These are phyloP conservation scores for Acromyrmex echinatior DNA, from an alignment of 1,140 invertebrate genomes.

Conservation along the genomic window DNA sequence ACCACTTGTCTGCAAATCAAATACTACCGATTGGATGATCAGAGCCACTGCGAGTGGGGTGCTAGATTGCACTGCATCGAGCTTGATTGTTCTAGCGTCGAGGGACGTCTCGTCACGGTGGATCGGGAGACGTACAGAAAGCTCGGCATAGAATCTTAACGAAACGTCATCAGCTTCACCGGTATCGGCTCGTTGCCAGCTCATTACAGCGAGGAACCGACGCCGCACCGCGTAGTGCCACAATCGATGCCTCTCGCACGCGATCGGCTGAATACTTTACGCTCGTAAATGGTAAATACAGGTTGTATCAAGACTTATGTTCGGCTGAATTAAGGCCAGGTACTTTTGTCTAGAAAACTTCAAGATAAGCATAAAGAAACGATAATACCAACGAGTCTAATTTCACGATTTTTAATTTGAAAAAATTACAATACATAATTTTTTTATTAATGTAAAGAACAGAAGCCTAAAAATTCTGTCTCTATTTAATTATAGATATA, in stretches of 20 bases:
- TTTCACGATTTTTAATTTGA: conserved; percentile 7
- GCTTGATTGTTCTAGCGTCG: conserved; percentile 86
- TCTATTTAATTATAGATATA: no score
- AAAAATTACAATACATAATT: not conserved
- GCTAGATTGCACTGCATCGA: conserved; percentile 88
- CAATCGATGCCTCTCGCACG: conserved; percentile 29
- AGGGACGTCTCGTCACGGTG: conserved; percentile 85
- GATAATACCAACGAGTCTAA: not conserved
- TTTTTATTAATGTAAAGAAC: not conserved
- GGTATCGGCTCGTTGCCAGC: conserved; percentile 5
- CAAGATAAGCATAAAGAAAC: not conserved
- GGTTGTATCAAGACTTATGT: not conserved
- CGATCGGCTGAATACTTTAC: not conserved
- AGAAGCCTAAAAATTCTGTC: not conserved
- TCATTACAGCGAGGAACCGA: conserved; percentile 11
- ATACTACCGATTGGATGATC: conserved; percentile 87
- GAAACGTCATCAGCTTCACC: conserved; percentile 33
- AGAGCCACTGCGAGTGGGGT: conserved; percentile 88
- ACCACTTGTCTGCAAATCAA: conserved; percentile 87
- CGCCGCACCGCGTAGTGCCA: not conserved
- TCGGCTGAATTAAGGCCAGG: not conserved
- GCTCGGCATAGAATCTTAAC: conserved; percentile 82
- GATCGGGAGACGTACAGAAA: conserved; percentile 86
- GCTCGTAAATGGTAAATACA: conserved; percentile 9
- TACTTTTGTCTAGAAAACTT: not conserved